phyloP scores from a whole-genome alignment of 2,888 invertebrate genomes.

The Ashinkailepas kermadecensis region DNA sequence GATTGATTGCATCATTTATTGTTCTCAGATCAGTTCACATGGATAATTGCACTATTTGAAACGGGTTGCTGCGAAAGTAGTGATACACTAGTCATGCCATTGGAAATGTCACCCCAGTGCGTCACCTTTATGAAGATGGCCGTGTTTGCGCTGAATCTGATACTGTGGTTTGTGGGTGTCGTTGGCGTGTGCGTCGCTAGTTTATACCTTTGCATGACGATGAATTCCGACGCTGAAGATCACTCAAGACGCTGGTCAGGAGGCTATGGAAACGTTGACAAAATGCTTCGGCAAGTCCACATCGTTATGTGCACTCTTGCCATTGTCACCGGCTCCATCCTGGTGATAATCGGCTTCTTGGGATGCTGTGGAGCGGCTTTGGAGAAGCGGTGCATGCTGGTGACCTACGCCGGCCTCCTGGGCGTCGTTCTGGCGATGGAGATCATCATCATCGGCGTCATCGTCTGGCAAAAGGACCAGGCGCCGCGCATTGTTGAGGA shows the following conservation, averaged over 20 bases:
- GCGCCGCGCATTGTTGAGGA: not conserved
- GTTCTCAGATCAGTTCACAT: no score
- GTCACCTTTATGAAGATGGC: not conserved
- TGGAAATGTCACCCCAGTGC: not conserved
- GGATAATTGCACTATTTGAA: no score
- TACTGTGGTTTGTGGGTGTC: not conserved
- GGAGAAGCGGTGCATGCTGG: not conserved
- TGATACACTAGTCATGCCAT: not conserved
- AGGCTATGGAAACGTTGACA: not conserved
- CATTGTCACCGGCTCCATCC: not conserved
- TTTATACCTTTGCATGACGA: not conserved
- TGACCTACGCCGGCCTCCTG: not conserved
- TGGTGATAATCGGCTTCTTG: not conserved
- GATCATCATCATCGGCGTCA: not conserved
- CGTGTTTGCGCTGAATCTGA: not conserved
- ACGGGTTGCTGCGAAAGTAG: no score
- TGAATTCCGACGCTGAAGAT: not conserved
- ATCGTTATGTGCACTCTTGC: not conserved
- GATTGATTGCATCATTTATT: no score
- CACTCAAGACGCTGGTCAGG: not conserved
- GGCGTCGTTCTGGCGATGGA: not conserved
- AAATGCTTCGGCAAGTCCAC: not conserved
- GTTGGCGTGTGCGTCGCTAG: not conserved
- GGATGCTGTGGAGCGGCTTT: not conserved
- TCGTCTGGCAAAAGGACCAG: constrained; percentile 9